phyloP scores from a whole-genome alignment of 2,888 invertebrate genomes.

The Drosophila algonquin region DNA sequence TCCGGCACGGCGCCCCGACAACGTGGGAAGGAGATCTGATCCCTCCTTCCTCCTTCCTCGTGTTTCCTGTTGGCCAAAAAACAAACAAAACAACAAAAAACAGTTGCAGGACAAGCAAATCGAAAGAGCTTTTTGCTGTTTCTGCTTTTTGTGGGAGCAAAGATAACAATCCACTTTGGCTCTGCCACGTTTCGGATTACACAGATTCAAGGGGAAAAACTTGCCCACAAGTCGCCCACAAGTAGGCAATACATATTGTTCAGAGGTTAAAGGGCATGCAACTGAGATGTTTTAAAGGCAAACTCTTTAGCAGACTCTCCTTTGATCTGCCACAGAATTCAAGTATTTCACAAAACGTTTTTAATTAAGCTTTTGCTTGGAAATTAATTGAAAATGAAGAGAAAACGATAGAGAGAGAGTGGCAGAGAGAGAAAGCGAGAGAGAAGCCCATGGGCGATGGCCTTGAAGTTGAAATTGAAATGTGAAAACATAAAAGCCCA shows the following conservation, averaged over 20 bases:
- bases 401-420: slow-evolving; percentile 17
- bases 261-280: slow-evolving; percentile 4
- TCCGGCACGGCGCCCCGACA: slow-evolving; percentile 38
- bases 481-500: slow-evolving; percentile 73
- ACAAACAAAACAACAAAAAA: not conserved
- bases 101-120: slow-evolving; percentile 23
- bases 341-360: slow-evolving; percentile 20
- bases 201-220: not conserved
- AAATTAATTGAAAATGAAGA: slow-evolving; percentile 58
- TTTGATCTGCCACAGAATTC: slow-evolving; percentile 22
- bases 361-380: slow-evolving; percentile 55
- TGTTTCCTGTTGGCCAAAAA: not conserved
- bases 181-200: slow-evolving; percentile 48
- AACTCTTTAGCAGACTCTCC: slow-evolving; percentile 14
- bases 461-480: slow-evolving; percentile 61
- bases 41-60: not conserved
- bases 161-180: slow-evolving; percentile 44
- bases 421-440: no score
- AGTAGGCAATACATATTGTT: slow-evolving; percentile 7
- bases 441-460: slow-evolving; percentile 19
- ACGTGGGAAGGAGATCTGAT: not conserved
- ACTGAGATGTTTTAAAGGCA: slow-evolving; percentile 1
- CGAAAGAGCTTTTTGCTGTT: slow-evolving; percentile 24
- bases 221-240: not conserved
- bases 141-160: slow-evolving; percentile 3